Conservation (phyloP, 2,113 vertebrate species). For the Myrmecobius fasciatus region DNA sequence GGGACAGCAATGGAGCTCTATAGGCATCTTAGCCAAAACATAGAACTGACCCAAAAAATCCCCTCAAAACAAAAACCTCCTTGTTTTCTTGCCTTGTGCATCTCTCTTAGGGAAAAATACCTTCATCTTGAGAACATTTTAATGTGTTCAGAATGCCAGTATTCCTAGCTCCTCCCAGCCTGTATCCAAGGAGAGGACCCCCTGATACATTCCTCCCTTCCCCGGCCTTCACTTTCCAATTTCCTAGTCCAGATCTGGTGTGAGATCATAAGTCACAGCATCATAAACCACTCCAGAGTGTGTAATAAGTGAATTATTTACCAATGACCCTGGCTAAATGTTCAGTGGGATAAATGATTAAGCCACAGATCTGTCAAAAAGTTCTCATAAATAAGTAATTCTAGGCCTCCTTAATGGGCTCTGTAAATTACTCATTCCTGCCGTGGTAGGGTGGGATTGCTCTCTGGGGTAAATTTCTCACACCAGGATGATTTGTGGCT, state of each 20-base stretch:
- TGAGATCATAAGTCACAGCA: constrained; percentile 49
- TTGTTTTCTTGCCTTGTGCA: not conserved
- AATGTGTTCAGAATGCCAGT: not conserved
- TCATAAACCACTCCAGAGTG: constrained; percentile 73
- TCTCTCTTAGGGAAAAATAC: not conserved
- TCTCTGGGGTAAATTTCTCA: constrained; percentile 70
- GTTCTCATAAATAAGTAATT: constrained; percentile 82
- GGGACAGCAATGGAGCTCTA: not conserved
- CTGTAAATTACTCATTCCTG: constrained; percentile 80
- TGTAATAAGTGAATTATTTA: constrained; percentile 83
- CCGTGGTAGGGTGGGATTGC: constrained; percentile 62
- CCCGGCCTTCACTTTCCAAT: not conserved
- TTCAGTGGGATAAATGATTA: constrained; percentile 80
- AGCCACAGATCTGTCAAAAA: constrained; percentile 81
- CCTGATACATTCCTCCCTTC: not conserved
- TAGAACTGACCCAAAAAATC: not conserved
- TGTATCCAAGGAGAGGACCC: not conserved
- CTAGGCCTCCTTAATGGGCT: constrained; percentile 73
- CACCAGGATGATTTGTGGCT: constrained; percentile 69
- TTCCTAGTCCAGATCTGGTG: rapidly evolving
- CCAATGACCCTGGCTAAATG: constrained; percentile 79
- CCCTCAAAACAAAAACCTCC: not conserved
- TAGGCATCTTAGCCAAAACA: not conserved
- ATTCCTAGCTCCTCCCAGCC: not conserved
- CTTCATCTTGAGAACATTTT: not conserved